Conservation (phyloP, 2,888 invertebrate species). For the Xylophagus ater region DNA sequence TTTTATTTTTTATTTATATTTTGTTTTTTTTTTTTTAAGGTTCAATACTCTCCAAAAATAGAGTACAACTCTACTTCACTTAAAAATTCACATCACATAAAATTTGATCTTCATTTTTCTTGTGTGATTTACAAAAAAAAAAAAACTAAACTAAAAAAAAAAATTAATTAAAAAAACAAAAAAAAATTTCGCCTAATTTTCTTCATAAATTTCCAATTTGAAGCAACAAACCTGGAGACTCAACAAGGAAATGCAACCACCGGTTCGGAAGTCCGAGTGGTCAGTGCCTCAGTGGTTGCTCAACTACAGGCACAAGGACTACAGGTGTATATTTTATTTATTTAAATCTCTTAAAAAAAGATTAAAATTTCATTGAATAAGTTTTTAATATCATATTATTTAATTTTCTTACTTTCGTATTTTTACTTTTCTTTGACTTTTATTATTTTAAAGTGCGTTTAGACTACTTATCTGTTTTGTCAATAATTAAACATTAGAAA, state of each 20-base stretch:
- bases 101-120: too few relatives aligned
- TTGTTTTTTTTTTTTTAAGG: too few relatives aligned
- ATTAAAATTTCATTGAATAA: background rate
- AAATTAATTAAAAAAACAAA: background rate
- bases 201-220: too few relatives aligned
- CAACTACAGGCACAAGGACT: slow-evolving; percentile 47
- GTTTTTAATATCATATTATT: background rate
- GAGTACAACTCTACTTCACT: too few relatives aligned
- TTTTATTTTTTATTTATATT: too few relatives aligned
- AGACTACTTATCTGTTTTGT: too few relatives aligned
- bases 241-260: slow-evolving; percentile 20
- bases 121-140: background rate
- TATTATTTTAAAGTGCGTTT: background rate
- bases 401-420: slow-evolving; percentile 1
- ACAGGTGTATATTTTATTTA: slow-evolving; percentile 17
- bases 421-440: background rate
- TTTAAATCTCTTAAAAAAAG: too few relatives aligned
- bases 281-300: slow-evolving; percentile 47
- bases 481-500: too few relatives aligned
- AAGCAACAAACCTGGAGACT: slow-evolving; percentile 18
- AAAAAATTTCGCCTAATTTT: background rate
- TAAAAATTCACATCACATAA: too few relatives aligned
- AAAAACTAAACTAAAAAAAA: slow-evolving; percentile 1
- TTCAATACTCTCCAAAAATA: too few relatives aligned
- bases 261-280: slow-evolving; percentile 39